Percentiles rank a stretch among this genome's conserved stretches.
These are phyloP conservation scores for Deroplatys truncata DNA, from an alignment of 2,888 invertebrate species.

Conservation along the genomic window DNA sequence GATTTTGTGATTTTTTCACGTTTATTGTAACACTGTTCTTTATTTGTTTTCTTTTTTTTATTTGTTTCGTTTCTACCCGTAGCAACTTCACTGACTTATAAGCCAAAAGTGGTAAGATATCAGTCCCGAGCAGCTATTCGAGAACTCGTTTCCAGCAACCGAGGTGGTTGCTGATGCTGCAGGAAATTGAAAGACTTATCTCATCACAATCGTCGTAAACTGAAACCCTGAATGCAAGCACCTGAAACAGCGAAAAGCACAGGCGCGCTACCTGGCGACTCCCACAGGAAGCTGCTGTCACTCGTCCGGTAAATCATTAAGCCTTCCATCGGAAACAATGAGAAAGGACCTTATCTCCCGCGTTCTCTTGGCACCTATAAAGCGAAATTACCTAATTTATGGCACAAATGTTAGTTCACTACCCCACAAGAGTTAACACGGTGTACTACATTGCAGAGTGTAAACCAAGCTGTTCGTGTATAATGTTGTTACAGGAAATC, in stretches of 20 bases:
- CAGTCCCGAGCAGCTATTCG: neutral
- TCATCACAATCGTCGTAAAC: neutral
- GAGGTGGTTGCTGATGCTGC: neutral
- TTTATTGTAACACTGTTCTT: too few relatives aligned
- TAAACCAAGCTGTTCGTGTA: neutral
- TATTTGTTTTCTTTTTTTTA: too few relatives aligned
- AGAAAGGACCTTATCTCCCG: neutral
- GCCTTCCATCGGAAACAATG: neutral
- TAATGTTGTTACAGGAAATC: too few relatives aligned
- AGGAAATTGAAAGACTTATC: constrained; percentile 11
- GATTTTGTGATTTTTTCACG: too few relatives aligned
- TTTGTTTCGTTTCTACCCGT: neutral
- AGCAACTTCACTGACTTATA: neutral
- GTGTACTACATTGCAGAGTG: neutral
- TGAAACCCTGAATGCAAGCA: neutral
- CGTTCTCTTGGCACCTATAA: neutral
- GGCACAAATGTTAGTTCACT: neutral
- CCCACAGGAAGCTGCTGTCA: neutral
- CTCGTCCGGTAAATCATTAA: neutral
- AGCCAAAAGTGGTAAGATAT: neutral
- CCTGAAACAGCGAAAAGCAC: neutral
- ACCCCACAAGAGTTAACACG: neutral
- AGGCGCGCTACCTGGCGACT: neutral
- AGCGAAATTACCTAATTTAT: constrained; percentile 1
- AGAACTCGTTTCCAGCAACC: neutral